Conservation (phyloP, 2,113 vertebrate species). For the Rhinoptilus africanus region DNA sequence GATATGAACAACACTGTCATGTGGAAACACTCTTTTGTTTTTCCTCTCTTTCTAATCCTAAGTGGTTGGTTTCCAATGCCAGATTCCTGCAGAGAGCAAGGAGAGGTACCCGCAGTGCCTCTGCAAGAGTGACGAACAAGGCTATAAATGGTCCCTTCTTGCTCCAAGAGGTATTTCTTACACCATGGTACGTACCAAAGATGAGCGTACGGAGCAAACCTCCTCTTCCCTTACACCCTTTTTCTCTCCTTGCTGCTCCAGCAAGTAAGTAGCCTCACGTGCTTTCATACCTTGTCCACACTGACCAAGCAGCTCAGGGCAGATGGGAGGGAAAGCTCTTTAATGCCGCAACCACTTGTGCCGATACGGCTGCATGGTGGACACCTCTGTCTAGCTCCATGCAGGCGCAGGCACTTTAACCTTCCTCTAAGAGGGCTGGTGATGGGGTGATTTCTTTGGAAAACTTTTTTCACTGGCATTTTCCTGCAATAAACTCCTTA, state of each 20-base stretch:
- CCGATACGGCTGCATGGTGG: accelerated
- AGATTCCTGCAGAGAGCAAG: not conserved
- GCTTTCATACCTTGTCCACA: not conserved
- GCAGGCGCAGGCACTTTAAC: not conserved
- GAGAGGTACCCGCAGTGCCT: accelerated
- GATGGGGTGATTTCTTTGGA: not conserved
- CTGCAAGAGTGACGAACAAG: not conserved
- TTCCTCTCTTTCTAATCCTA: not conserved
- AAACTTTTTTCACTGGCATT: not conserved
- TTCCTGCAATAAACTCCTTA: not conserved
- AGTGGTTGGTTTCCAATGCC: not conserved
- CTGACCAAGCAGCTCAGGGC: not conserved
- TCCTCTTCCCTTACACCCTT: not conserved
- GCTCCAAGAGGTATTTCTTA: not conserved
- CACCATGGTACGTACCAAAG: not conserved
- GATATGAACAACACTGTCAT: not conserved
- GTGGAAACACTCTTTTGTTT: not conserved
- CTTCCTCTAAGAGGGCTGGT: not conserved
- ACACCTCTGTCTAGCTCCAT: not conserved
- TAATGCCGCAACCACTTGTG: not conserved
- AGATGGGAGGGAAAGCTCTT: not conserved
- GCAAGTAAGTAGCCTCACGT: not conserved
- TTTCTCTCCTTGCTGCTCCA: not conserved
- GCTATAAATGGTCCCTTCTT: not conserved
- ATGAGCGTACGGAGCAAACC: not conserved